These are phyloP conservation scores for Eilema sororculum DNA, from an alignment of 2,888 invertebrate species.

Conservation along the genomic window DNA sequence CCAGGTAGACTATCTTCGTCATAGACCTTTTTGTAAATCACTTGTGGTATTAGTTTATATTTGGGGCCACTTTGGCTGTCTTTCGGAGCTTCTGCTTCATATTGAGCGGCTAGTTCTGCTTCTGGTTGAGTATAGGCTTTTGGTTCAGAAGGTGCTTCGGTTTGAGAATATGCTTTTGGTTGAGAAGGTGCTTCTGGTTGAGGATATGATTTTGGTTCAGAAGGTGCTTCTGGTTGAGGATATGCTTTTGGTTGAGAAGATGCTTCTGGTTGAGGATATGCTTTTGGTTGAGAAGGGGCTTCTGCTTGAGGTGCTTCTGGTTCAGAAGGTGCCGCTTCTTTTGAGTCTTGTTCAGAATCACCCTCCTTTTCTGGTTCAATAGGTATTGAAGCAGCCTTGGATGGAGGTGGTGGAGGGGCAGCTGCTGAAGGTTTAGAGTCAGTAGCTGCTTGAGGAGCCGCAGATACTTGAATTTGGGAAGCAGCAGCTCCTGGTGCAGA, in stretches of 20 bases:
- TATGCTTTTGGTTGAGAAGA: background rate
- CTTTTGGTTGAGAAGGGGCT: background rate
- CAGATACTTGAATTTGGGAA: background rate
- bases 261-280: background rate
- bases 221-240: too few species aligned
- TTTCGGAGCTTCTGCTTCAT: background rate
- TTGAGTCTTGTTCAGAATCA: background rate
- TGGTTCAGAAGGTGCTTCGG: background rate
- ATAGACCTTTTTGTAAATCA: background rate
- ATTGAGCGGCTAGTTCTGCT: background rate
- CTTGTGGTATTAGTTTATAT: background rate
- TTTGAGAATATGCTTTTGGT: background rate
- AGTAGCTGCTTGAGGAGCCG: background rate
- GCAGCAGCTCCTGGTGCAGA: background rate
- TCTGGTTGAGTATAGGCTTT: background rate
- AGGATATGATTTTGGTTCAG: background rate
- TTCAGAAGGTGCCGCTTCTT: background rate
- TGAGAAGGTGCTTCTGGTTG: background rate
- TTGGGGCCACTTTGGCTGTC: background rate
- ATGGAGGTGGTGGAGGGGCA: background rate
- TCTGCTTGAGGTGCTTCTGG: background rate
- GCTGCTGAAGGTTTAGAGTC: background rate
- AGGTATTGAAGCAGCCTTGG: background rate
- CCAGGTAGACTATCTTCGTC: background rate
- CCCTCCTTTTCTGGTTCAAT: background rate